These are phyloP conservation scores for Tetramorium alpestre DNA, from an alignment of 1,140 invertebrate genomes.

Conservation along the genomic window DNA sequence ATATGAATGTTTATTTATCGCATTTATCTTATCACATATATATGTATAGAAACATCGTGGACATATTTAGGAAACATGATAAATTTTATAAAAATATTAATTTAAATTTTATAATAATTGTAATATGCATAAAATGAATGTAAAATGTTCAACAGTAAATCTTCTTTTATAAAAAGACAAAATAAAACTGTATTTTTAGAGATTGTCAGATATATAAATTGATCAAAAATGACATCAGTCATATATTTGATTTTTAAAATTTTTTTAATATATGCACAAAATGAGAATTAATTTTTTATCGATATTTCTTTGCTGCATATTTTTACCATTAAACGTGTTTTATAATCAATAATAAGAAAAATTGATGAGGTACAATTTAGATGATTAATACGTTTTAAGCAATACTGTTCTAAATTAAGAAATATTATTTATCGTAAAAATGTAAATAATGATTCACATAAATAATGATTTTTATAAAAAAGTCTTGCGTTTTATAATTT, in stretches of 20 bases:
- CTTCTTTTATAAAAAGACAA: neutral
- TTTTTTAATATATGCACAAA: neutral
- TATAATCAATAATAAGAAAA: neutral
- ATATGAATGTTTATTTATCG: neutral
- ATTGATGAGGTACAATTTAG: neutral
- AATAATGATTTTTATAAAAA: neutral
- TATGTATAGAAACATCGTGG: neutral
- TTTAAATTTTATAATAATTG: neutral
- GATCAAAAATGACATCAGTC: neutral
- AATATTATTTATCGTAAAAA: neutral
- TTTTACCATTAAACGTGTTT: neutral
- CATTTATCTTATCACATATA: neutral
- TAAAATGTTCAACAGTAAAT: neutral
- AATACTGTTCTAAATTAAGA: neutral
- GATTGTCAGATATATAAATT: neutral
- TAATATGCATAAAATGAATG: neutral
- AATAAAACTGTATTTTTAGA: neutral
- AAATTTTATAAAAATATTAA: neutral
- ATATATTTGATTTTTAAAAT: too few species aligned
- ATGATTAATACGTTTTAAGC: neutral
- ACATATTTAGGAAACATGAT: neutral
- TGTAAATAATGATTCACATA: neutral
- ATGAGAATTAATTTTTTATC: neutral
- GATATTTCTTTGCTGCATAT: neutral
- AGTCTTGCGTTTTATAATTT: neutral